These are phyloP conservation scores for Zosterops lateralis DNA, from an alignment of 2,113 vertebrate species.

Conservation along the genomic window DNA sequence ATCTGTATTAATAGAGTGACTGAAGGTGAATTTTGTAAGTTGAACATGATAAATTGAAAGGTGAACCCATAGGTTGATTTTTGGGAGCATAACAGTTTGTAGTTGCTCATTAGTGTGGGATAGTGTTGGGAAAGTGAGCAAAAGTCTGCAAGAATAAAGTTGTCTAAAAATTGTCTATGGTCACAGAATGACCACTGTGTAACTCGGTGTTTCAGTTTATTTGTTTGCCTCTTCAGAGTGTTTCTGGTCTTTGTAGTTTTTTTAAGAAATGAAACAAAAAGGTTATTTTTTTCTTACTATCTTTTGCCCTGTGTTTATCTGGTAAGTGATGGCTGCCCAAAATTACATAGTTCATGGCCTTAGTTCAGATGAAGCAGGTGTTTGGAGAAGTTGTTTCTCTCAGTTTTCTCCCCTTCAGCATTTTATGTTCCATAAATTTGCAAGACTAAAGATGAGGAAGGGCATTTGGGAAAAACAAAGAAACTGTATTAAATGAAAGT, in stretches of 20 bases:
- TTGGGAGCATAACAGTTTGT: neutral
- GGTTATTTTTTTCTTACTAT: neutral
- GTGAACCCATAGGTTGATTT: neutral
- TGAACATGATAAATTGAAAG: neutral
- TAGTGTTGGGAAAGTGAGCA: neutral
- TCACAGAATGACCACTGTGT: neutral
- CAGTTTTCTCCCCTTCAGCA: neutral
- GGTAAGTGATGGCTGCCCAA: neutral
- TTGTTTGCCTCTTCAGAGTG: neutral
- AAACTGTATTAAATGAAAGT: neutral
- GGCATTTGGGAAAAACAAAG: neutral
- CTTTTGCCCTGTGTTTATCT: neutral
- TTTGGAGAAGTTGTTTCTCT: neutral
- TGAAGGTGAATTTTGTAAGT: neutral
- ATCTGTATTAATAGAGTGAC: neutral
- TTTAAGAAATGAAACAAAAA: neutral
- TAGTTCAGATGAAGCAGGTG: neutral
- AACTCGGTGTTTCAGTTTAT: neutral
- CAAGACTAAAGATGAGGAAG: neutral
- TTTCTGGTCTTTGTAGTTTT: neutral
- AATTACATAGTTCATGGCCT: neutral
- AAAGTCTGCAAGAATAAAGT: neutral
- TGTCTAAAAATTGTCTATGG: neutral
- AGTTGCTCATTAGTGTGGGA: neutral
- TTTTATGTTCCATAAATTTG: neutral